phyloP scores from a whole-genome alignment of 2,797 vertebrate species.

The Thalassophryne amazonica region DNA sequence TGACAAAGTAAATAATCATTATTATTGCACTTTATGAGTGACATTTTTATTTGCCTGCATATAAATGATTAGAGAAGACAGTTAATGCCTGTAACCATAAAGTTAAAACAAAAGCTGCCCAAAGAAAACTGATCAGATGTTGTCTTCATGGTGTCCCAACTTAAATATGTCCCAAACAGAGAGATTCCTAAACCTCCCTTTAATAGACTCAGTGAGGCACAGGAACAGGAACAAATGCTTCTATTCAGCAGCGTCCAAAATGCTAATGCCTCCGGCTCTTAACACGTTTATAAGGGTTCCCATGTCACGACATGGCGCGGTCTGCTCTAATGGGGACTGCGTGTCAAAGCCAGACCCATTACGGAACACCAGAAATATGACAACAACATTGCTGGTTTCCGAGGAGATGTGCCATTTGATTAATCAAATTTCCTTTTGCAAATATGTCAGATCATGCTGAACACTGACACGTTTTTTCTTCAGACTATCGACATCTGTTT shows the following conservation, averaged over 20 bases:
- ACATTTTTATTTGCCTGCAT: neutral
- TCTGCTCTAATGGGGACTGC: conserved; percentile 57
- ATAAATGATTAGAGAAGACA: neutral
- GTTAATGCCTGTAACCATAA: neutral
- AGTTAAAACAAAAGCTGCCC: conserved; percentile 18
- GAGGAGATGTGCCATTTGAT: conserved; percentile 26
- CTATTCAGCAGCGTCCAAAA: conserved; percentile 84
- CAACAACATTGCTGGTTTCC: conserved; percentile 55
- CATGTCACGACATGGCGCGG: conserved; percentile 80
- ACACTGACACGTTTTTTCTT: conserved; percentile 16
- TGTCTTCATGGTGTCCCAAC: conserved; percentile 56
- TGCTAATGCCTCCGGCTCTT: conserved; percentile 84
- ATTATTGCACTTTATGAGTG: neutral
- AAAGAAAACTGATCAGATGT: conserved; percentile 49
- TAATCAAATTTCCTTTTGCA: conserved; percentile 16
- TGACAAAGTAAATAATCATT: neutral
- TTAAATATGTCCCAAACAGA: conserved; percentile 74
- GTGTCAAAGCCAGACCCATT: conserved; percentile 54
- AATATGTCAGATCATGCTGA: conserved; percentile 26
- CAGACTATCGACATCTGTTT: conserved; percentile 19
- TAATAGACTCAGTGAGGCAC: conserved; percentile 82
- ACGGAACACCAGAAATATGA: conserved; percentile 60
- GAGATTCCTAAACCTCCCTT: conserved; percentile 78
- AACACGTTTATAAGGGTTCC: conserved; percentile 83
- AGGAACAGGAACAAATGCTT: conserved; percentile 82